Evolutionary conservation across 35 echinoderm and acorn worm genomes (phyloP), one percentile per base, ranked within the genome.

Genomic region (Heliocidaris tuberculata): DNA sequence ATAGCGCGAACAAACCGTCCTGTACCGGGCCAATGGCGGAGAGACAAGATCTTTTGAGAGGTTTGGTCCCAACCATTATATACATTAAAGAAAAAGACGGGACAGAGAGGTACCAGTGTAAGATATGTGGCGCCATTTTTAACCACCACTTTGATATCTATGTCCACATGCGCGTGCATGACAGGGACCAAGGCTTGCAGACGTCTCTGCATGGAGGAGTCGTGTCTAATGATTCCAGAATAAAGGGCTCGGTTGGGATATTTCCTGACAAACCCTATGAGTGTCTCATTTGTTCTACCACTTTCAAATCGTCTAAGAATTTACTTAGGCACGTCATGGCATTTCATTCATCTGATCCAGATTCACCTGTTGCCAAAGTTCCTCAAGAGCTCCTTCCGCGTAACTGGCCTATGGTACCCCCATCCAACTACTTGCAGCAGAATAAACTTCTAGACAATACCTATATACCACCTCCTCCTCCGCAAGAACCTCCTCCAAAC

Each of bases 101-200:
- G n/a, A 86, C 27, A 32, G 85, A 86, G 31, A 29, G 31, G 21
- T 86, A 30, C 12, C 85, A 86, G 21, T 86, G 85, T 32, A 86
- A 86, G 2, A 1, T 86, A 12, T 86, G 85, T 24, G 13, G n/a
- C 9, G 85, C 31, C 0, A 9, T 32, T 13, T 86, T 30, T 32
- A 32, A 86, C 85, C 1, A 86, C 85, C 13, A 86, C 21, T 86
- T 86, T 32, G 85, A 86, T 32, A 86, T 86, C 85, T 24, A 19
- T 32, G 10, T 86, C 85, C 85, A 86, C 85, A 86, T 86, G 85
- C 85, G 85, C 4, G 31, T 86, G 85, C 85, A 86, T 32, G 85
- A 32, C 85, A 32, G 13, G 9, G 85, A 86, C 27, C 12, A 86
- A 30, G 21, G 21, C 85, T 29, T 85, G 70, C 70, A 29, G n/a